phyloP scores from a whole-genome alignment of 1,140 invertebrate species.

The Magallana ariakensis region DNA sequence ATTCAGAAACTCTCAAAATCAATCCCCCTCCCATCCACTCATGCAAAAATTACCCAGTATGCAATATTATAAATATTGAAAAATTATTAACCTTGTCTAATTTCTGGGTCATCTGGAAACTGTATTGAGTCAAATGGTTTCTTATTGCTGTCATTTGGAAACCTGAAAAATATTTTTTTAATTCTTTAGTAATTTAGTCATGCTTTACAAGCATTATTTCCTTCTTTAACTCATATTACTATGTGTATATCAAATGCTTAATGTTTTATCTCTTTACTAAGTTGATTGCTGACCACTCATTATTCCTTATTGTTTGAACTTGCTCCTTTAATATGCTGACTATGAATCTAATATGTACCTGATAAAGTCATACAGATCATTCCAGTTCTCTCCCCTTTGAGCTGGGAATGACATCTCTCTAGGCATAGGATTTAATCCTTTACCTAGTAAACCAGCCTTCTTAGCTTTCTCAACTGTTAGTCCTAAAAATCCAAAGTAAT shows the following conservation, averaged over 20 bases:
- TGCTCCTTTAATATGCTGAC: too few relatives aligned
- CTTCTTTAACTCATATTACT: too few relatives aligned
- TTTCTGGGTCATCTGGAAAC: slow-evolving; percentile 44
- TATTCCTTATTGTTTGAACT: not conserved
- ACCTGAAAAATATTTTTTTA: slow-evolving; percentile 60
- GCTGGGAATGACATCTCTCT: slow-evolving; percentile 77
- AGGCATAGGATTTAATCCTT: slow-evolving; percentile 74
- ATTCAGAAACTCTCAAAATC: too few relatives aligned
- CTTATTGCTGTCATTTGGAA: slow-evolving; percentile 67
- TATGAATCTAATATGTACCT: not conserved
- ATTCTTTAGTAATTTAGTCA: too few relatives aligned
- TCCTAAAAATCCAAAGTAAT: slow-evolving; percentile 62
- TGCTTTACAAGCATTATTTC: too few relatives aligned
- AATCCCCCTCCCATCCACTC: too few relatives aligned
- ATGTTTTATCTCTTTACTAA: too few relatives aligned
- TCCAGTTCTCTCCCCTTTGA: slow-evolving; percentile 75
- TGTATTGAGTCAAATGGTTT: slow-evolving; percentile 76
- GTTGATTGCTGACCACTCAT: not conserved
- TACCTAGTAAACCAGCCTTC: slow-evolving; percentile 65
- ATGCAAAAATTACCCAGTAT: too few relatives aligned
- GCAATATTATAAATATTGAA: not conserved
- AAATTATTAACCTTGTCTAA: slow-evolving; percentile 15
- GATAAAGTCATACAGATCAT: slow-evolving; percentile 65
- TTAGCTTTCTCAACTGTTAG: slow-evolving; percentile 76
- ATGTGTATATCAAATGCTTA: too few relatives aligned